A percentile compares a stretch with the other conserved stretches of the same genome.
Conservation (phyloP, 1,140 invertebrate species). For the Saccostrea cuccullata region DNA sequence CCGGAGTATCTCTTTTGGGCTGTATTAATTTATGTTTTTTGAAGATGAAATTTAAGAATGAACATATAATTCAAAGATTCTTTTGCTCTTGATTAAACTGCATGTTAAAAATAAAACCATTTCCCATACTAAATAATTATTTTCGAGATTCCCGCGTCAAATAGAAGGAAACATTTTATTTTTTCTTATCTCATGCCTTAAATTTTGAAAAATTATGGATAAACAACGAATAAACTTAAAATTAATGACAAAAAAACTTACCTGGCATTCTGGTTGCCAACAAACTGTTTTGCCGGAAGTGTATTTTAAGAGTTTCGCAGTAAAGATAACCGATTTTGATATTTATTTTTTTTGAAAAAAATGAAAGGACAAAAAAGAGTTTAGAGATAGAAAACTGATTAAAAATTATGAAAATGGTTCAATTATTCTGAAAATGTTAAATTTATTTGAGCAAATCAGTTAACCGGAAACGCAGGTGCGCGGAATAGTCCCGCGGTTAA, state of each 20-base stretch:
- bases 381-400: neutral
- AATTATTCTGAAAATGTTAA: too few species aligned
- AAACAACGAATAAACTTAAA: too few species aligned
- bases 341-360: neutral
- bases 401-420: too few species aligned
- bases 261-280: conserved; percentile 53
- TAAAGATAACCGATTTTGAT: neutral
- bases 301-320: neutral
- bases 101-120: too few species aligned
- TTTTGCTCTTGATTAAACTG: too few species aligned
- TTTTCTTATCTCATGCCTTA: too few species aligned
- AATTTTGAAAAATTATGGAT: too few species aligned
- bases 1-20: conserved; percentile 63
- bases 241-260: neutral
- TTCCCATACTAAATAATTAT: too few species aligned
- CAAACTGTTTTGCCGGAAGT: conserved; percentile 21
- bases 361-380: neutral
- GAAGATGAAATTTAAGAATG: too few species aligned
- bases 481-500: neutral
- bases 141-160: too few species aligned
- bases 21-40: neutral
- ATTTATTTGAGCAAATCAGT: neutral
- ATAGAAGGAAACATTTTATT: too few species aligned
- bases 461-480: conserved; percentile 14
- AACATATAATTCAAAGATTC: too few species aligned